Conservation (phyloP, 1,140 invertebrate species). For the Drosophila hydei region DNA sequence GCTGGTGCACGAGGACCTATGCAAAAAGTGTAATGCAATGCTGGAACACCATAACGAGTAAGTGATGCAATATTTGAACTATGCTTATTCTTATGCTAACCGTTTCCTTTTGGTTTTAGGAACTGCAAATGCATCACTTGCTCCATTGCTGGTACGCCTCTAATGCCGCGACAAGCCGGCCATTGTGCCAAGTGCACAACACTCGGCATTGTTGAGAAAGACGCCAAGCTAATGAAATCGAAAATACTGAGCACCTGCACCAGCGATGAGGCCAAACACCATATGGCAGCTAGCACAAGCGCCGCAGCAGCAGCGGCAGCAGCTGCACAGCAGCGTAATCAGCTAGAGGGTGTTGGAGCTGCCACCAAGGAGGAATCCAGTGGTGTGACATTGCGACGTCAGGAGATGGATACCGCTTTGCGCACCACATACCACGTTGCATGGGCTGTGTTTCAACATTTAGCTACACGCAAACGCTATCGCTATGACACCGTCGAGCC, state of each 20-base stretch:
- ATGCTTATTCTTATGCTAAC: no score
- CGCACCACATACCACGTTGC: conserved; percentile 79
- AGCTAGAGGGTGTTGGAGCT: conserved; percentile 24
- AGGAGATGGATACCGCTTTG: conserved; percentile 53
- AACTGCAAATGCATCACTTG: conserved; percentile 83
- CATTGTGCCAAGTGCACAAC: conserved; percentile 78
- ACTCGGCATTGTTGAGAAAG: conserved; percentile 77
- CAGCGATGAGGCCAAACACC: conserved; percentile 72
- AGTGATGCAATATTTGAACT: no score
- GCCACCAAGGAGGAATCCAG: conserved; percentile 29
- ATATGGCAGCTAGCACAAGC: conserved; percentile 57
- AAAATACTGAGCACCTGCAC: conserved; percentile 81
- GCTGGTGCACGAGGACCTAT: conserved; percentile 72
- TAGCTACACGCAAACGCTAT: conserved; percentile 74
- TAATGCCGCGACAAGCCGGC: conserved; percentile 62
- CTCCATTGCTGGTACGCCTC: conserved; percentile 78
- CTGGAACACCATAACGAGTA: conserved; percentile 80
- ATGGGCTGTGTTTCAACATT: conserved; percentile 80
- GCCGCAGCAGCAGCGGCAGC: conserved; percentile 38
- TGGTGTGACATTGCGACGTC: conserved; percentile 49
- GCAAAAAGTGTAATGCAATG: conserved; percentile 76
- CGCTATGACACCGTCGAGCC: conserved; percentile 67
- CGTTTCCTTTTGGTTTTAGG: conserved; percentile 28
- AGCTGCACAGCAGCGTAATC: conserved; percentile 51
- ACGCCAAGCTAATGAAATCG: conserved; percentile 78